phyloP scores from a whole-genome alignment of 37 sponge, comb jelly and placozoan genomes.

The Spongilla lacustris region DNA sequence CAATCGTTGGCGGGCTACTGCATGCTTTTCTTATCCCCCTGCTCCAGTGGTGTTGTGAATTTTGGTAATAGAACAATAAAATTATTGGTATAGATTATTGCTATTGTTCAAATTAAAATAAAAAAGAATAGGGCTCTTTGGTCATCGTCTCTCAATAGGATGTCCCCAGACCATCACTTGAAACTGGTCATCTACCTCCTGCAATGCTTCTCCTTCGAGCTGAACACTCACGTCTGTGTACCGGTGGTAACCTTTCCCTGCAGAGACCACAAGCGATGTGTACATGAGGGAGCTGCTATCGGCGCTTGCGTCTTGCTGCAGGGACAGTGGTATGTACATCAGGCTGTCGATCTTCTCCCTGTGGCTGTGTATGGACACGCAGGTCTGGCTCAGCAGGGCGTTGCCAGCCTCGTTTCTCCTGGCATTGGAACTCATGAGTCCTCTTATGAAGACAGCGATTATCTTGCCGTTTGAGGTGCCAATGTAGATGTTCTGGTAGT shows the following conservation, averaged over 20 bases:
- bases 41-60: background rate
- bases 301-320: background rate
- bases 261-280: constrained; percentile 36
- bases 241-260: constrained; percentile 43
- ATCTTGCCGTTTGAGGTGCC: constrained; percentile 55
- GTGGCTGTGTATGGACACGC: constrained; percentile 46
- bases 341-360: constrained; percentile 32
- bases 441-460: constrained; percentile 10
- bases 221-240: background rate
- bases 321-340: constrained; percentile 36
- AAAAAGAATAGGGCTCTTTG: background rate
- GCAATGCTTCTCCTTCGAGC: background rate
- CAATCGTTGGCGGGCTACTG: no score
- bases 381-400: constrained; percentile 6
- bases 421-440: background rate
- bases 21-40: no score
- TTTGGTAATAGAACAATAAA: background rate
- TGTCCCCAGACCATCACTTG: constrained; percentile 68
- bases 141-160: background rate
- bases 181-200: constrained; percentile 47
- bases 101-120: background rate
- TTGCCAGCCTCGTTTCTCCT: background rate
- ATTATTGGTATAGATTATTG: background rate
- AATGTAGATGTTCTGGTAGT: constrained; percentile 26
- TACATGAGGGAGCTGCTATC: background rate